Evolutionary conservation across 1,140 invertebrate species (phyloP).

Genomic region (Lepidurus couesii): DNA sequence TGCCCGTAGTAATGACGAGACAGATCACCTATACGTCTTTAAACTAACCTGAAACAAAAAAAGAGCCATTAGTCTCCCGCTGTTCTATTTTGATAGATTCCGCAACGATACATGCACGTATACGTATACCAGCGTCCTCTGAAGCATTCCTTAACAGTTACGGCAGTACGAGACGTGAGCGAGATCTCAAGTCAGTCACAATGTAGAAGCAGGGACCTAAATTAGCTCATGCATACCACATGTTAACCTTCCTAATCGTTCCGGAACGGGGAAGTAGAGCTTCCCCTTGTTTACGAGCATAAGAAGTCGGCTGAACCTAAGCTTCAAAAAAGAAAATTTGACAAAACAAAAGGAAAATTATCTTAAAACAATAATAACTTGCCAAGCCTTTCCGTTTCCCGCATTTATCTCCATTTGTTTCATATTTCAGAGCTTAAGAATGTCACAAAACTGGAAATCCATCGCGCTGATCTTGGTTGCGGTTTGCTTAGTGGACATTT

Average conservation of each 20-base stretch:
- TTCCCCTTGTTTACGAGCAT: background rate
- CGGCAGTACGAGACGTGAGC: background rate
- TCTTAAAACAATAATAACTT: background rate
- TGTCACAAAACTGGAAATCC: background rate
- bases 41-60: background rate
- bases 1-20: background rate
- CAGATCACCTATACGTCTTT: background rate
- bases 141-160: background rate
- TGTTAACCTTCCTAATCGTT: background rate
- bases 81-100: background rate
- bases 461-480: background rate
- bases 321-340: background rate
- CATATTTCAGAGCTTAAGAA: background rate
- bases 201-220: background rate
- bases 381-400: background rate
- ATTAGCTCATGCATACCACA: conserved; percentile 12
- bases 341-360: background rate
- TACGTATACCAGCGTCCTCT: background rate
- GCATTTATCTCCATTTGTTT: background rate
- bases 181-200: background rate
- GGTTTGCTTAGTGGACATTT: background rate
- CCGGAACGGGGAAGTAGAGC: background rate
- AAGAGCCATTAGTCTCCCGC: background rate
- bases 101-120: background rate
- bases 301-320: background rate